These are phyloP conservation scores for Xenopus petersii DNA, from an alignment of 2,797 vertebrate genomes.

Conservation along the genomic window DNA sequence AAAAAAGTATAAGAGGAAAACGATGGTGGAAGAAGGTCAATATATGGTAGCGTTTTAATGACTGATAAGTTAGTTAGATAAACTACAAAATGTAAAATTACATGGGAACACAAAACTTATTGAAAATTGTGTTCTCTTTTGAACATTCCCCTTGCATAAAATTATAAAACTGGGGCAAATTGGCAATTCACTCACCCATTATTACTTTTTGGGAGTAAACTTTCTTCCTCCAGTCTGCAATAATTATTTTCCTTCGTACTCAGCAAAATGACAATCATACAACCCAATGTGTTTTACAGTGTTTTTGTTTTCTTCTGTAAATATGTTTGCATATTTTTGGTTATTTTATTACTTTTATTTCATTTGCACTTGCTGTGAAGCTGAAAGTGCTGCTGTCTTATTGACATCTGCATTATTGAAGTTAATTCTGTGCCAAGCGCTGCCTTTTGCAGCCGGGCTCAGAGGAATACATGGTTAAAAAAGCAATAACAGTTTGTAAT, in stretches of 20 bases:
- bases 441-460: conserved; percentile 30
- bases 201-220: background rate
- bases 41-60: too few relatives aligned
- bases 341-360: conserved; percentile 36
- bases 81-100: too few relatives aligned
- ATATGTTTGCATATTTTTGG: conserved; percentile 19
- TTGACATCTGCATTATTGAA: conserved; percentile 40
- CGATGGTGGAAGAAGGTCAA: too few relatives aligned
- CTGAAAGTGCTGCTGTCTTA: conserved; percentile 7
- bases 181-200: too few relatives aligned
- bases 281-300: background rate
- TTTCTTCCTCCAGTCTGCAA: background rate
- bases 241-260: background rate
- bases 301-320: conserved; percentile 5
- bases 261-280: conserved; percentile 1
- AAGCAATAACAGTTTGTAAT: conserved; percentile 28
- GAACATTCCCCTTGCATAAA: too few relatives aligned
- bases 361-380: conserved; percentile 18
- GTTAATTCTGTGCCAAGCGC: conserved; percentile 18
- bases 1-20: too few relatives aligned
- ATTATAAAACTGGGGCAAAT: too few relatives aligned
- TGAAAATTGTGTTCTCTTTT: too few relatives aligned
- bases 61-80: too few relatives aligned
- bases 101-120: too few relatives aligned
- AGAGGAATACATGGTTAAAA: conserved; percentile 21